A percentile compares a stretch with the other conserved stretches of the same genome.
phyloP scores from a whole-genome alignment of 1,140 invertebrate genomes.

The Dreissena polymorpha region DNA sequence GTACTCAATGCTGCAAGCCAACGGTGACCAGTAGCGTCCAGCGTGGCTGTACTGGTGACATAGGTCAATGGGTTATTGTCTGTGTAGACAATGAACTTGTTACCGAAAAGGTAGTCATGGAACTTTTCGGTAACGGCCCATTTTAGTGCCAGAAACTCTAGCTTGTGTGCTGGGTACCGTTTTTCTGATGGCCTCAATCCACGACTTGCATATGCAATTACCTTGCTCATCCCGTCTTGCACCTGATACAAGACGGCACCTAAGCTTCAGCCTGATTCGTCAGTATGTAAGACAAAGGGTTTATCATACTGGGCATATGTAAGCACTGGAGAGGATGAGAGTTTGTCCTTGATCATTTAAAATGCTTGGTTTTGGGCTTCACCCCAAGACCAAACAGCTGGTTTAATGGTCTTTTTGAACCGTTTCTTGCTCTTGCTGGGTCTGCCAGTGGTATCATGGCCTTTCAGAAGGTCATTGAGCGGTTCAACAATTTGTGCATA shows the following conservation, averaged over 20 bases:
- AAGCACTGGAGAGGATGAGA: background rate
- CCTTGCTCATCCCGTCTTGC: slow-evolving; percentile 54
- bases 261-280: slow-evolving; percentile 59
- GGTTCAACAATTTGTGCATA: slow-evolving; percentile 23
- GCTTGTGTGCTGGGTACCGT: slow-evolving; percentile 9
- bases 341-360: background rate
- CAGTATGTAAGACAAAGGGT: slow-evolving; percentile 56
- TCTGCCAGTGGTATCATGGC: background rate
- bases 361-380: slow-evolving; percentile 5
- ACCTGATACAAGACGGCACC: slow-evolving; percentile 68
- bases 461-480: slow-evolving; percentile 32
- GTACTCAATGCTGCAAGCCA: background rate
- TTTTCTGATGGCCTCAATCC: slow-evolving; percentile 23
- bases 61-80: slow-evolving; percentile 45
- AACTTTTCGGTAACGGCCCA: slow-evolving; percentile 20
- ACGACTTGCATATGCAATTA: slow-evolving; percentile 57
- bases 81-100: slow-evolving; percentile 20
- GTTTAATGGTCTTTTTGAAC: background rate
- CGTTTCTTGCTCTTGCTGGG: slow-evolving; percentile 1
- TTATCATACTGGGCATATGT: slow-evolving; percentile 33
- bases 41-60: slow-evolving; percentile 29
- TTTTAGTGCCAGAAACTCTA: slow-evolving; percentile 20
- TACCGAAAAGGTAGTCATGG: slow-evolving; percentile 9
- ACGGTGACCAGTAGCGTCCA: slow-evolving; percentile 15
- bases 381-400: slow-evolving; percentile 25